A percentile compares a stretch with the other conserved stretches of the same genome.
These are phyloP conservation scores for Scopus umbretta DNA, from an alignment of 2,113 vertebrate genomes.

Conservation along the genomic window DNA sequence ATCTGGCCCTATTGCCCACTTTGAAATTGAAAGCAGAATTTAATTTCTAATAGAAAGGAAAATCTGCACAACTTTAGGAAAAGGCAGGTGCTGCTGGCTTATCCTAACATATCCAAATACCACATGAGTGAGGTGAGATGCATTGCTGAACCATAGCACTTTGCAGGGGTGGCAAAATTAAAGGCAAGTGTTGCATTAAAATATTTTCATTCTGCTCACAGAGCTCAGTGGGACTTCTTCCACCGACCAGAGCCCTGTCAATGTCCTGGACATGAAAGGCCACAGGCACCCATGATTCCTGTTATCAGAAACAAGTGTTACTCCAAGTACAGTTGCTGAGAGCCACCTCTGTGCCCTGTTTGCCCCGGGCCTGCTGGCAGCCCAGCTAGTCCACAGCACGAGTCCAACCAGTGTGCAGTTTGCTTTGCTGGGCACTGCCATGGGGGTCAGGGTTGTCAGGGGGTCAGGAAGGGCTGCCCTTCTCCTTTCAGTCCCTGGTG, in stretches of 20 bases:
- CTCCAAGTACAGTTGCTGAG: not conserved
- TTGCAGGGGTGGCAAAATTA: not conserved
- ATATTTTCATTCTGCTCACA: not conserved
- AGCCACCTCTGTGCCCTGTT: accelerated
- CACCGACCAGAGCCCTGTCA: accelerated
- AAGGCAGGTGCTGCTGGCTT: not conserved
- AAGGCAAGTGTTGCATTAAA: not conserved
- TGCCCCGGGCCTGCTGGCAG: accelerated
- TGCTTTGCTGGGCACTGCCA: accelerated
- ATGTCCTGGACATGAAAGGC: not conserved
- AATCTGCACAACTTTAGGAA: not conserved
- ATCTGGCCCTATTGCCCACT: not conserved
- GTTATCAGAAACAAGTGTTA: not conserved
- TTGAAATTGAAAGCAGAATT: not conserved
- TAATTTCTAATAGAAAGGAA: not conserved
- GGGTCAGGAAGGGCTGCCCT: too few species aligned
- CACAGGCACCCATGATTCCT: not conserved
- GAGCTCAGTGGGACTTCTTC: not conserved
- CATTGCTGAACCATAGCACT: not conserved
- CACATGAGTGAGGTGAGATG: not conserved
- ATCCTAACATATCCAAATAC: not conserved
- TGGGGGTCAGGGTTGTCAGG: accelerated
- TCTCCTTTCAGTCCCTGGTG: too few species aligned
- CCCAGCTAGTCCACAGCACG: not conserved
- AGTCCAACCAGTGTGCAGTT: not conserved